Percentiles rank a stretch among this genome's conserved stretches.
phyloP scores from a whole-genome alignment of 2,797 vertebrate genomes.

The Uromys caudimaculatus region DNA sequence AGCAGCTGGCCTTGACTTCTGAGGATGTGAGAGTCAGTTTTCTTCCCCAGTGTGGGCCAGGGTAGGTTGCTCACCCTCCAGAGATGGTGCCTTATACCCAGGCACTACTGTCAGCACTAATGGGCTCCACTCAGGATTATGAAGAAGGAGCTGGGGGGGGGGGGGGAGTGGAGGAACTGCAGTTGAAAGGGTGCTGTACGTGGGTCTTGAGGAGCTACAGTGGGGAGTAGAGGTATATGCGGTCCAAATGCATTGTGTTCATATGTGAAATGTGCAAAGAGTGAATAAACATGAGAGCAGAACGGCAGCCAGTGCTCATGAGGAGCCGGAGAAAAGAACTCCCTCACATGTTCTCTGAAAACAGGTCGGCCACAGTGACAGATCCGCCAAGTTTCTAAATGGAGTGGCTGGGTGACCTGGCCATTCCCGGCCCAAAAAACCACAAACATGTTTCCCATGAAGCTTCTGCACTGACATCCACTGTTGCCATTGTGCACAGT shows the following conservation, averaged over 20 bases:
- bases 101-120: neutral
- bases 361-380: neutral
- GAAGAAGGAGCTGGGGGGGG: neutral
- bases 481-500: rapidly evolving
- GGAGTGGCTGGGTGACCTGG: neutral
- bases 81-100: neutral
- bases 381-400: no score
- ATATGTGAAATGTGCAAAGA: neutral
- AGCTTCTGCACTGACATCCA: no score
- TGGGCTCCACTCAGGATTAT: neutral
- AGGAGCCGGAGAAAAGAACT: rapidly evolving
- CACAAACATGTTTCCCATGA: neutral
- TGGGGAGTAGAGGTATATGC: neutral
- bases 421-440: no score
- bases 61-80: neutral
- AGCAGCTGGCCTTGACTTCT: neutral
- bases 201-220: neutral
- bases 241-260: neutral
- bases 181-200: neutral
- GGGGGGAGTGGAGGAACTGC: neutral
- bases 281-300: neutral
- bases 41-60: neutral
- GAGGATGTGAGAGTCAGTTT: neutral
- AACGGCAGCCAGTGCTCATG: rapidly evolving
- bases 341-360: neutral